phyloP scores from a whole-genome alignment of 2,888 invertebrate species.

The Lasioglossum marginatum region DNA sequence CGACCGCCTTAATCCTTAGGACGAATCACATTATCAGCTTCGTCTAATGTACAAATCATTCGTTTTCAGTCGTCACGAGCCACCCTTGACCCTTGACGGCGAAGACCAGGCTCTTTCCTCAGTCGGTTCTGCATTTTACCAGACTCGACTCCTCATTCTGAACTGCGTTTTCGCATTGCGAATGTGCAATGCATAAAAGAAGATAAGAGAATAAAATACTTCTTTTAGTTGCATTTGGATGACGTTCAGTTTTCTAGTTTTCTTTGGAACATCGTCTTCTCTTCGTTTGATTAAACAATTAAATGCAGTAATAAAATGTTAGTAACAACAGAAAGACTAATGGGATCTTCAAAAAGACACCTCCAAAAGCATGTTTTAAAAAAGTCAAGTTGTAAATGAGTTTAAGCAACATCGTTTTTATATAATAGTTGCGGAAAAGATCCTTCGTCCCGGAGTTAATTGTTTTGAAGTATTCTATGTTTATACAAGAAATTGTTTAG shows the following conservation, averaged over 20 bases:
- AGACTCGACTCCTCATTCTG: neutral
- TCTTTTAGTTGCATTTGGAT: no score
- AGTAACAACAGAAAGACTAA: neutral
- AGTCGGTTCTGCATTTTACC: neutral
- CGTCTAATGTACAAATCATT: constrained; percentile 23
- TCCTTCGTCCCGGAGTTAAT: no score
- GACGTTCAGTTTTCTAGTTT: neutral
- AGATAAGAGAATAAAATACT: neutral
- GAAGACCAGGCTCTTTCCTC: neutral
- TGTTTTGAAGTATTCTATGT: no score
- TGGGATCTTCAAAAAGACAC: no score
- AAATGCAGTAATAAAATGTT: neutral
- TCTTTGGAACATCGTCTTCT: neutral
- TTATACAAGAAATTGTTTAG: no score
- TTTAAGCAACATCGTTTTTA: no score
- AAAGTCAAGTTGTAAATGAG: neutral
- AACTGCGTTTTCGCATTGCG: no score
- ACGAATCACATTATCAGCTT: constrained; percentile 32
- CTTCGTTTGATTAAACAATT: neutral
- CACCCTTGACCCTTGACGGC: neutral
- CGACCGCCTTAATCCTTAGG: constrained; percentile 31
- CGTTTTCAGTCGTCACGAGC: constrained; percentile 3
- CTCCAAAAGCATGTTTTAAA: no score
- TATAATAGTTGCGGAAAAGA: no score
- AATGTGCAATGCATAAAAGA: neutral